phyloP scores from a whole-genome alignment of 2,888 invertebrate species.

The Hoplodrina blanda region DNA sequence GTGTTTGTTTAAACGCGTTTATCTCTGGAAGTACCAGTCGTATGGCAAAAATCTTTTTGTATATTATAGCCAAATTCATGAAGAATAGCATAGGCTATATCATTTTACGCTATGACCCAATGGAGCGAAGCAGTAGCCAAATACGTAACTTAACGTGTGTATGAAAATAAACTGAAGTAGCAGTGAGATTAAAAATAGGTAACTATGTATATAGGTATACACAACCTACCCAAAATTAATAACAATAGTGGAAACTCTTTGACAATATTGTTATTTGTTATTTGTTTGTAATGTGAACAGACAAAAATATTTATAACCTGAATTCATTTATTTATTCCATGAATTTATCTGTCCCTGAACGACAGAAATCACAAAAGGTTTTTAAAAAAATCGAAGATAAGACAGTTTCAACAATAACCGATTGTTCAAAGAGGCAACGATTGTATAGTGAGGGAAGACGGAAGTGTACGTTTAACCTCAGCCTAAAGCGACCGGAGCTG shows the following conservation, averaged over 20 bases:
- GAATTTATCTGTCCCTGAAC: neutral
- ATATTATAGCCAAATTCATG: too few species aligned
- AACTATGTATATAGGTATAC: too few species aligned
- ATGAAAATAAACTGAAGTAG: too few species aligned
- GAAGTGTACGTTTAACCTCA: constrained; percentile 42
- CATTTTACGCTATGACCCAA: too few species aligned
- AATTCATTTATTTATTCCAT: neutral
- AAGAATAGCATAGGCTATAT: too few species aligned
- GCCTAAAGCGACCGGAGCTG: constrained; percentile 14
- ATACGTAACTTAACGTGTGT: too few species aligned
- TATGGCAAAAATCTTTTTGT: too few species aligned
- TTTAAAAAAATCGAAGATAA: constrained; percentile 13
- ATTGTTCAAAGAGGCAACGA: constrained; percentile 20
- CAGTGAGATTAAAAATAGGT: too few species aligned
- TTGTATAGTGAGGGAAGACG: constrained; percentile 20
- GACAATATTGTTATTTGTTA: neutral
- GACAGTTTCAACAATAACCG: constrained; percentile 4
- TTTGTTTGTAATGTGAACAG: neutral
- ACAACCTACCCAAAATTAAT: too few species aligned
- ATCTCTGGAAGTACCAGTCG: too few species aligned
- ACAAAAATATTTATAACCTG: constrained; percentile 1
- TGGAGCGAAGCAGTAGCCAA: too few species aligned
- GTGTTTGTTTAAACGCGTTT: too few species aligned
- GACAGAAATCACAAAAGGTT: neutral
- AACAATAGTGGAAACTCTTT: neutral